Base-by-base conservation (phyloP, 2,797 vertebrate genomes). In the Leontopithecus rosalia region DNA sequence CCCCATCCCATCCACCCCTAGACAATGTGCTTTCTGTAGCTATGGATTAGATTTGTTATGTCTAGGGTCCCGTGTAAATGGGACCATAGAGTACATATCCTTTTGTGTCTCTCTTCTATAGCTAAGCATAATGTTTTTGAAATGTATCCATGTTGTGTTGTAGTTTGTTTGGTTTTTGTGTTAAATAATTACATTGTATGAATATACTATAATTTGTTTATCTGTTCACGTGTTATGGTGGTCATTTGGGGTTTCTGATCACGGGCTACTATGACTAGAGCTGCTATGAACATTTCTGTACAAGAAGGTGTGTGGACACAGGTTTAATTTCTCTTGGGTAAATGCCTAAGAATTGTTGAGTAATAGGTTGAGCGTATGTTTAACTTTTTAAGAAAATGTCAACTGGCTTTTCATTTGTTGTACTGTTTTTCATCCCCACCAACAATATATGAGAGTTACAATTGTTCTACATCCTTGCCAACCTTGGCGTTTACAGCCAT, bases 341-440 rank as follows among this genome's bases (percentile, higher is more conserved):
- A 92, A 84, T 79, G 28, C 10, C 19, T 75, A 84, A 52, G 33
- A 92, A 73, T 70, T 64, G 14, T 64, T 77, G 41, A 90, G 57
- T 92, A 72, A 90, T 50, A 48, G 50, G 17, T 72, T 95, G 76
- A 91, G 28, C 43, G 33, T 90, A 57, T 89, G 80, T 90, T 93
- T 95, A 70, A 95, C 33, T 77, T 94, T 61, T 94, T 72, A 88
- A 73, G 76, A 93, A 94, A 48, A 30, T 81, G 72, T 64, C 95
- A 81, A 61, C 48, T 87, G 30, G 1, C 64, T 90, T 96, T 90
- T 58, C 46, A 80, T n/a, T 64, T 48, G 6, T 79, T 90, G 22
- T 73, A 55, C 41, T 28, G 81, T 86, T 90, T 95, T 75, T 41
- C 20, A 55, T 58, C 90, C 46, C 19, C 9, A 26, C 22, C 14